Percentiles rank a stretch among this genome's conserved stretches.
Conservation (phyloP, 2,113 vertebrate species). For the Albula goreensis region DNA sequence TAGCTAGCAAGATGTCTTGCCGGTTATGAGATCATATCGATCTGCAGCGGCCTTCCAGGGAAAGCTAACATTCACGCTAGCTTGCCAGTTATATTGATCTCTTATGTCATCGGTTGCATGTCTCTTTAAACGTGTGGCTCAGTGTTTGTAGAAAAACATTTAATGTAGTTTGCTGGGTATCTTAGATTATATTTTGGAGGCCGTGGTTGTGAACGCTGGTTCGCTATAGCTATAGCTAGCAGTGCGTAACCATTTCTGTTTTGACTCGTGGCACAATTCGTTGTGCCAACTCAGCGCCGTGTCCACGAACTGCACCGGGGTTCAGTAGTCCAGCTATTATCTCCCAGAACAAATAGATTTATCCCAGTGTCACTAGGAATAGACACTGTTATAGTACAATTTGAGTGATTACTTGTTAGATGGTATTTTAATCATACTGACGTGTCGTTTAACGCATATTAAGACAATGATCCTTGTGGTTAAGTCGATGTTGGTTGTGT, state of each 20-base stretch:
- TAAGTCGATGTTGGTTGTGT: too few species aligned
- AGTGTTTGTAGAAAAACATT: too few species aligned
- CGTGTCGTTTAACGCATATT: neutral
- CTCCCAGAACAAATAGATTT: constrained; percentile 14
- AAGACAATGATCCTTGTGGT: neutral
- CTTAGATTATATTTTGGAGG: neutral
- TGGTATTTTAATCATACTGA: neutral
- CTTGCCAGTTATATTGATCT: neutral
- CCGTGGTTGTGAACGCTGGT: neutral
- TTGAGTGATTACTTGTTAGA: neutral
- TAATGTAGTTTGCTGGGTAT: neutral
- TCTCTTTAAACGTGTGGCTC: neutral
- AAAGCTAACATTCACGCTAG: neutral
- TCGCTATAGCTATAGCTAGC: constrained; percentile 34
- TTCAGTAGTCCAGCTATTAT: constrained; percentile 45
- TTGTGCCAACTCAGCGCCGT: constrained; percentile 71
- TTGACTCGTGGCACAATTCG: constrained; percentile 64
- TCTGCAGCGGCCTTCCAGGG: neutral
- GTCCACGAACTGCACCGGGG: constrained; percentile 18
- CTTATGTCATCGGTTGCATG: neutral
- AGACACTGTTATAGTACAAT: neutral
- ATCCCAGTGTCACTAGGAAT: neutral
- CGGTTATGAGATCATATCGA: neutral
- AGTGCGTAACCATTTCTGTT: neutral
- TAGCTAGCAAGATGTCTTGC: neutral